Conservation (phyloP, 2,113 vertebrate genomes). For the Aptenodytes patagonicus region DNA sequence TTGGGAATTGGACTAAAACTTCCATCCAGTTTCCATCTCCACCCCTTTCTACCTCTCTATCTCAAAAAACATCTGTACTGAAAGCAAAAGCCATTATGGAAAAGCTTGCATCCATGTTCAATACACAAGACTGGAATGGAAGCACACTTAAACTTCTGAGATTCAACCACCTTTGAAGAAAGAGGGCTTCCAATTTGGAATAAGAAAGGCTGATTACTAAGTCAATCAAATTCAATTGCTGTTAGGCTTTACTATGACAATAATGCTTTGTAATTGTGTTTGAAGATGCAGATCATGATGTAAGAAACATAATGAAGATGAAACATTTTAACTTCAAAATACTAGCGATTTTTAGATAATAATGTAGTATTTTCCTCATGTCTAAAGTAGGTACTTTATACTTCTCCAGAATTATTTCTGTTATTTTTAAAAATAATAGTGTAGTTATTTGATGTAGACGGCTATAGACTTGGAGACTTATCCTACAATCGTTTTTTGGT, state of each 20-base stretch:
- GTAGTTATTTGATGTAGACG: neutral
- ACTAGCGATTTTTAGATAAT: neutral
- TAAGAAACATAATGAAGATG: neutral
- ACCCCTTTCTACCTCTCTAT: neutral
- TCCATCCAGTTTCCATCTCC: neutral
- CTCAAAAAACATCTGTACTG: neutral
- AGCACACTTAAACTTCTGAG: neutral
- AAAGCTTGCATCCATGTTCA: neutral
- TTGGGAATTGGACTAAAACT: neutral
- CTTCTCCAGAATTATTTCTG: neutral
- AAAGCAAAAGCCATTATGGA: neutral
- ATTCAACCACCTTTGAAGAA: neutral
- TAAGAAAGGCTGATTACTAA: conserved; percentile 35
- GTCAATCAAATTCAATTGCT: neutral
- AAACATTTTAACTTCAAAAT: neutral
- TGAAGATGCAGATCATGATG: neutral
- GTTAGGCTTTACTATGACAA: neutral
- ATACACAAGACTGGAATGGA: neutral
- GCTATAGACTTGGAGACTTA: neutral
- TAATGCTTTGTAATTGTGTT: neutral
- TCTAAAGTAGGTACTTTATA: neutral
- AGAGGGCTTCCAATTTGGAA: neutral
- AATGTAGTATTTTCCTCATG: neutral
- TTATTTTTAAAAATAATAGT: neutral
- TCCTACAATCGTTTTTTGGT: neutral